phyloP scores from a whole-genome alignment of 2,888 invertebrate species.

The Drosophila koepferae region DNA sequence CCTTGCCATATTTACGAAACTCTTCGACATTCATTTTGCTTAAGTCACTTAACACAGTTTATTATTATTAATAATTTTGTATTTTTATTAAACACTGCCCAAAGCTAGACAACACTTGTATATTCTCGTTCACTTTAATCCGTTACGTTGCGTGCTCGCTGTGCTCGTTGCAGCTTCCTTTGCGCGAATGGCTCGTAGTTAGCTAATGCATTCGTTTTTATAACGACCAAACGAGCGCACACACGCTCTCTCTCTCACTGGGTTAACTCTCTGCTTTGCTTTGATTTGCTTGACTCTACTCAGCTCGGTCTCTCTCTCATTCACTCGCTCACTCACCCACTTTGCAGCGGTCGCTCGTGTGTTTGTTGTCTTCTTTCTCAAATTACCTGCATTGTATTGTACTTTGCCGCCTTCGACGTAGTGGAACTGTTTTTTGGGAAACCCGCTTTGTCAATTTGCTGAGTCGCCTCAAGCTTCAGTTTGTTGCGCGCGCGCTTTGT shows the following conservation, averaged over 20 bases:
- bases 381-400: constrained; percentile 45
- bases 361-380: constrained; percentile 42
- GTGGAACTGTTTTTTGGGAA: constrained; percentile 53
- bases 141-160: constrained; percentile 50
- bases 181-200: constrained; percentile 72
- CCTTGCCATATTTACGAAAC: constrained; percentile 90
- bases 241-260: constrained; percentile 10
- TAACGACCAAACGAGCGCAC: constrained; percentile 53
- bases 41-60: constrained; percentile 14
- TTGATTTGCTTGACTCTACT: not conserved
- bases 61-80: not conserved
- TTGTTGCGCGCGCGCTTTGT: constrained; percentile 36
- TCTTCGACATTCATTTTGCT: constrained; percentile 90
- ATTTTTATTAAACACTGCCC: constrained; percentile 12
- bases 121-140: constrained; percentile 16
- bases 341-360: constrained; percentile 2
- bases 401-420: constrained; percentile 21
- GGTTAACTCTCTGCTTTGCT: constrained; percentile 6
- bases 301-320: not conserved
- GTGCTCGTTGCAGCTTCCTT: constrained; percentile 69
- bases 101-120: constrained; percentile 21
- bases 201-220: constrained; percentile 69
- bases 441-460: constrained; percentile 61
- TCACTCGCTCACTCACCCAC: not conserved
- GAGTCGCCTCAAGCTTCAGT: constrained; percentile 39